Base-by-base conservation (phyloP, 1,140 invertebrate species). In the Bradysia coprophila region DNA sequence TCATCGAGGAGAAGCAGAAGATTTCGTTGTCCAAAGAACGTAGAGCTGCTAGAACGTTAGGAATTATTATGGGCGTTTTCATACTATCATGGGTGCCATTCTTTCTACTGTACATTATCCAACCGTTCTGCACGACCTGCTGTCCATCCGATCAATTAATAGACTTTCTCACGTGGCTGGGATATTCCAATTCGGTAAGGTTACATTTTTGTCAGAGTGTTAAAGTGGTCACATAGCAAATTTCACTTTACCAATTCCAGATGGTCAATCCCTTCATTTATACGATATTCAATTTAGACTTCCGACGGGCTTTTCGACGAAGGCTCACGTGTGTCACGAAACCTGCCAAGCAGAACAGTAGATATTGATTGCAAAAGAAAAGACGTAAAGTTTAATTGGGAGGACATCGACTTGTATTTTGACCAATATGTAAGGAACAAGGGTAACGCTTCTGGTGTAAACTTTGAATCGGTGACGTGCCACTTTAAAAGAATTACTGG, bases 201-300 rank as follows among this genome's bases (percentile, higher is more conserved):
- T n/a, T n/a, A n/a, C n/a, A n/a, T n/a, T n/a, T n/a, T n/a, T n/a
- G n/a, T n/a, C n/a, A n/a, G n/a, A n/a, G n/a, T n/a, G n/a, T n/a
- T n/a, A n/a, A n/a, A n/a, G n/a, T n/a, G n/a, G n/a, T n/a, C n/a
- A n/a, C n/a, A n/a, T n/a, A n/a, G n/a, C n/a, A n/a, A n/a, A n/a
- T n/a, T n/a, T n/a, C n/a, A n/a, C n/a, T n/a, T n/a, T n/a, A n/a
- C n/a, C n/a, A n/a, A n/a, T n/a, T n/a, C n/a, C n/a, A n/a, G n/a
- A n/a, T n/a, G n/a, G 69, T 96, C 10, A 97, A 97, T 64, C 93
- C 93, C 10, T 74, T 96, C 49, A 96, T 97, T 48, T 98, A 97
- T 62, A 95, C 91, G 1, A 94, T 95, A 57, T 97, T 95, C 61
- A 96, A 97, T 65, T 71, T 93, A 56, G 93, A 97, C 57, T 98